phyloP scores from a whole-genome alignment of 2,113 vertebrate genomes.

The Herpailurus yagouaroundi region DNA sequence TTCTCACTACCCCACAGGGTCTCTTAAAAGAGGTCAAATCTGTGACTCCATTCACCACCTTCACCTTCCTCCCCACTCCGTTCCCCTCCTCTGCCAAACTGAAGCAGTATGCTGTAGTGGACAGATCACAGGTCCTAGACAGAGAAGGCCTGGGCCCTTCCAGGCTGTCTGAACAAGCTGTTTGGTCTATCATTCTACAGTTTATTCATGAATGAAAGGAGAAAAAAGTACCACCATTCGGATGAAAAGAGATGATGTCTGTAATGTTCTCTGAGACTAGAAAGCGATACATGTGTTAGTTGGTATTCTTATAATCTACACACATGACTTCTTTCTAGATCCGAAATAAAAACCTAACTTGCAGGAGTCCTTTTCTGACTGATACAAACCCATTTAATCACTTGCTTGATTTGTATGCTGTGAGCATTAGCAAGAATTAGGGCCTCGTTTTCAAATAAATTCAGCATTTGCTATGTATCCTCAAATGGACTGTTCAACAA shows the following conservation, averaged over 20 bases:
- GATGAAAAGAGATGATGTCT: not conserved
- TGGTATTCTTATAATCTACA: not conserved
- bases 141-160: not conserved
- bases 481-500: not conserved
- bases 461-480: not conserved
- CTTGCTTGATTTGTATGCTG: not conserved
- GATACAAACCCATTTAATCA: not conserved
- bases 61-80: not conserved
- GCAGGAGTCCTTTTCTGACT: not conserved
- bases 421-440: not conserved
- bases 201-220: not conserved
- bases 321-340: not conserved
- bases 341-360: not conserved
- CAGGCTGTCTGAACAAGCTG: not conserved
- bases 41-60: not conserved
- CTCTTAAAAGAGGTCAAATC: not conserved
- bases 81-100: not conserved
- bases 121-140: not conserved
- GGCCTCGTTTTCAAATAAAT: constrained; percentile 8
- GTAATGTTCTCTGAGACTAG: not conserved
- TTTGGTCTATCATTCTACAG: not conserved
- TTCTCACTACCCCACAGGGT: not conserved
- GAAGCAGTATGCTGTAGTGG: not conserved
- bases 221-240: not conserved
- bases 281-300: not conserved